These are phyloP conservation scores for Serranus cabrilla DNA, from an alignment of 2,797 vertebrate species.

Conservation along the genomic window DNA sequence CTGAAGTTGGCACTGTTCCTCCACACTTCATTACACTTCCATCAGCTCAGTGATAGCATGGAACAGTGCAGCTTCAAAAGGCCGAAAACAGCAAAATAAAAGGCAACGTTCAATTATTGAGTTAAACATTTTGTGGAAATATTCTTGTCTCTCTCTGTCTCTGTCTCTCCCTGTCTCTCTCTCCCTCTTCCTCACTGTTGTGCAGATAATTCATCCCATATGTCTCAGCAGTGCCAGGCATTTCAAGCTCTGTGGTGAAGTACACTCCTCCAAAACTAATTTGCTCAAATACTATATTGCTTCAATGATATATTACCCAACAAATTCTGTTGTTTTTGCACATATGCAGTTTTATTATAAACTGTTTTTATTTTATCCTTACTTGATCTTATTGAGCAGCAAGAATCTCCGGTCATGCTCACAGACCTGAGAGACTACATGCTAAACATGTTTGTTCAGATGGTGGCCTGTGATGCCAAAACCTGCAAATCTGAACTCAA, in stretches of 20 bases:
- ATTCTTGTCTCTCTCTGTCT: slow-evolving; percentile 53
- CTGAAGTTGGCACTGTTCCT: slow-evolving; percentile 70
- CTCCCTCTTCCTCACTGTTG: slow-evolving; percentile 52
- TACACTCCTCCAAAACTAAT: slow-evolving; percentile 58
- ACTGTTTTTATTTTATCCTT: background rate
- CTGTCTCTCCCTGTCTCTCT: slow-evolving; percentile 44
- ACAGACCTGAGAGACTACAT: background rate
- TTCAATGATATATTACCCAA: slow-evolving; percentile 33
- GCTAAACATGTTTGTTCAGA: background rate
- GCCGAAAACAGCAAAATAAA: slow-evolving; percentile 63
- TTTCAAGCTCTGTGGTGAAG: slow-evolving; percentile 65
- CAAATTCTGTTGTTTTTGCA: slow-evolving; percentile 30
- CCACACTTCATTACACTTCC: slow-evolving; percentile 73
- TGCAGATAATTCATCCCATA: slow-evolving; percentile 81
- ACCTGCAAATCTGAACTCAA: background rate
- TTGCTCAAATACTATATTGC: slow-evolving; percentile 45
- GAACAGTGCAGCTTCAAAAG: slow-evolving; percentile 58
- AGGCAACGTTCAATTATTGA: slow-evolving; percentile 61
- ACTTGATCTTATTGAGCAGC: background rate
- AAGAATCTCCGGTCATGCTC: background rate
- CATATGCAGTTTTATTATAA: slow-evolving; percentile 6
- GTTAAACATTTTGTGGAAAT: slow-evolving; percentile 65
- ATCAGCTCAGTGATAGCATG: slow-evolving; percentile 60
- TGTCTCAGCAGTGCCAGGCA: slow-evolving; percentile 73
- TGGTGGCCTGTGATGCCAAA: background rate